Evolutionary conservation across 2,888 invertebrate species (phyloP), one percentile per base, ranked within the genome.

Genomic region (Glyphotaelius pellucidus): DNA sequence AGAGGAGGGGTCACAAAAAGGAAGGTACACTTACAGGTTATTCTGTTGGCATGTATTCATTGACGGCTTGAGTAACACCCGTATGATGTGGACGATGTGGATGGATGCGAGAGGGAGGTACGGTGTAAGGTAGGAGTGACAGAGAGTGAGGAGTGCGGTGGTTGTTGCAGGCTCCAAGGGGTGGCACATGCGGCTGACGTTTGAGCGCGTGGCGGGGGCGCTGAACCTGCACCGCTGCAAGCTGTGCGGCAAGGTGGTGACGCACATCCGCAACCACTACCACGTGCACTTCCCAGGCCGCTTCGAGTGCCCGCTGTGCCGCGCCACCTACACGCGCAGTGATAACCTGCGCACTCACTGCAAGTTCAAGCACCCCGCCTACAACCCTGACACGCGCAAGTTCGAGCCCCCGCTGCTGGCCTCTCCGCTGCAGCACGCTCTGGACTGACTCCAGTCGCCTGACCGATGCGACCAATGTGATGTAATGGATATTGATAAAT

Each of bases 151-250:
- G 96, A 95, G 96, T 96, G 96, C 67, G 67, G 67, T 67, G 67
- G 67, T 67, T 96, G 96, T 97, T 97, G 97, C 98, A 98, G 98
- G 98, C 97, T 98, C 98, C 96, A 98, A 98, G 97, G 98, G 98
- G 97, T 98, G 98, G 98, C 98, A 98, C 97, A 98, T 98, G 98
- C 98, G 98, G 97, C 97, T 98, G 96, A 98, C 98, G 96, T 98
- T 98, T 97, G 98, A 98, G 97, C 98, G 98, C 95, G 97, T 98
- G 97, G 98, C 98, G 96, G 98, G 98, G 96, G 98, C 98, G 96
- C 98, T 98, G 96, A 98, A 98, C 97, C 98, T 98, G 97, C 98
- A 98, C 97, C 98, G 98, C 96, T 98, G 98, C 97, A 98, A 98
- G 97, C 97, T 98, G 96, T 98, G 98, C 97, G 98, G 98, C 96